These are phyloP conservation scores for human (Homo sapiens) DNA, from an alignment of 2,113 vertebrate genomes.

Conservation along the genomic window DNA sequence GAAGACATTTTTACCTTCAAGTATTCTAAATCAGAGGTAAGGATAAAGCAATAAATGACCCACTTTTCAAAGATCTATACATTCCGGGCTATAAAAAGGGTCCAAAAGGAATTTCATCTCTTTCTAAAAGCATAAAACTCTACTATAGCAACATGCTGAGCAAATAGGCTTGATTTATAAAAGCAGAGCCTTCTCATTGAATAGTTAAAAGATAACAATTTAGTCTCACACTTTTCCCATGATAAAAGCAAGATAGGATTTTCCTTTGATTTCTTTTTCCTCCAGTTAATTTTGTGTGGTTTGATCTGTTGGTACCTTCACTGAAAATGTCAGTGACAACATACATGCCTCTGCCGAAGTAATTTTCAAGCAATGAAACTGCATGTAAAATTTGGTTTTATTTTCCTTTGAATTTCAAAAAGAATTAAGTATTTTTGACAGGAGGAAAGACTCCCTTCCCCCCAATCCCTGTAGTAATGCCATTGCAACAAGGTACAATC, in stretches of 20 bases:
- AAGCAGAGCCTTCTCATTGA: not conserved
- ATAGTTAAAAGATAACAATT: not conserved
- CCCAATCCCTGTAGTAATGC: slow-evolving; percentile 3
- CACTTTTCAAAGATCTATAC: not conserved
- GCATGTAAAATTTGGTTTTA: not conserved
- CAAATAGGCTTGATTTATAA: not conserved
- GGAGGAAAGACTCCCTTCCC: not conserved
- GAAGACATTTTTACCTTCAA: not conserved
- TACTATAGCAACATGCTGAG: not conserved
- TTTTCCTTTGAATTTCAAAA: slow-evolving; percentile 33
- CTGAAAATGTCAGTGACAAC: slow-evolving; percentile 58
- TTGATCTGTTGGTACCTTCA: not conserved
- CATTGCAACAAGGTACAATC: not conserved
- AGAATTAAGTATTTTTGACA: slow-evolving; percentile 61
- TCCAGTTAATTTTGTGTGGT: not conserved
- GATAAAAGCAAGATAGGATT: not conserved
- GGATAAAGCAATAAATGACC: not conserved
- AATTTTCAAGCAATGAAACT: slow-evolving; percentile 52
- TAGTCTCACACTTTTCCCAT: slow-evolving; percentile 29
- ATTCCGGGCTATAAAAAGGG: rapidly evolving
- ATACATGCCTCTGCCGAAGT: slow-evolving; percentile 54
- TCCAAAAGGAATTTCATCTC: not conserved
- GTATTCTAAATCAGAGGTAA: slow-evolving; percentile 10
- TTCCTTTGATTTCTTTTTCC: slow-evolving; percentile 47
- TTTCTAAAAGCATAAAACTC: not conserved